A percentile compares a stretch with the other conserved stretches of the same genome.
These are phyloP conservation scores for Oryzias melastigma DNA, from an alignment of 2,113 vertebrate genomes.

Conservation along the genomic window DNA sequence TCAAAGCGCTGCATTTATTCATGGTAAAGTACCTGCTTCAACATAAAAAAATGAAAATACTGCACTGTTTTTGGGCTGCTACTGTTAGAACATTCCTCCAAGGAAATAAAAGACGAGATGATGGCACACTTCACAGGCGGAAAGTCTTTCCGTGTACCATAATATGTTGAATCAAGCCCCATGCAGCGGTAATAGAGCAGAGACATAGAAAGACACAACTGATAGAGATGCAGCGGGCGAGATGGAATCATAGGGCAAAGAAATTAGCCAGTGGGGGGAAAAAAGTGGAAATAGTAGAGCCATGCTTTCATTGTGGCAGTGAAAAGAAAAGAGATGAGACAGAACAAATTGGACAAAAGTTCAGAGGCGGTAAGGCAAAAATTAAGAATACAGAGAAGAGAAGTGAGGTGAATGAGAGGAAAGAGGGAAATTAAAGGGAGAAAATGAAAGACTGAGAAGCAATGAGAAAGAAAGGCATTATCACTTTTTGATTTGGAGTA, in stretches of 20 bases:
- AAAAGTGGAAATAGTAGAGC: constrained; percentile 16
- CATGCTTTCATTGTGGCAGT: not conserved
- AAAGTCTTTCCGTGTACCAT: constrained; percentile 8
- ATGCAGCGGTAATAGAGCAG: too few species aligned
- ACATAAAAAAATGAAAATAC: too few species aligned
- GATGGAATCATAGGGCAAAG: constrained; percentile 5
- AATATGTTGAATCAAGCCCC: constrained; percentile 4
- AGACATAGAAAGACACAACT: too few species aligned
- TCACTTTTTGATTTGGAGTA: constrained; percentile 27
- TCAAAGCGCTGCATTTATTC: too few species aligned
- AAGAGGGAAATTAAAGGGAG: constrained; percentile 6
- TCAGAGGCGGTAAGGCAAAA: constrained; percentile 9
- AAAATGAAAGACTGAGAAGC: constrained; percentile 20
- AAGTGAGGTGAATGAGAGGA: constrained; percentile 1
- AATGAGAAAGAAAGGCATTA: constrained; percentile 13
- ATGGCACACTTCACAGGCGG: constrained; percentile 13
- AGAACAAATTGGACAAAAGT: constrained; percentile 30
- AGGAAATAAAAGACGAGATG: not conserved
- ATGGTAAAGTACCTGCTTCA: too few species aligned
- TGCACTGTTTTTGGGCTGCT: too few species aligned
- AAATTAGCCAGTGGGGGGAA: constrained; percentile 15
- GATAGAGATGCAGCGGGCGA: not conserved
- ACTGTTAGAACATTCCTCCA: not conserved
- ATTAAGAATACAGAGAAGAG: constrained; percentile 12
- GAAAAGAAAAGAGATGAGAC: constrained; percentile 14